Conservation (phyloP, 2,888 invertebrate genomes). For the Leptinotarsa tumamoca region DNA sequence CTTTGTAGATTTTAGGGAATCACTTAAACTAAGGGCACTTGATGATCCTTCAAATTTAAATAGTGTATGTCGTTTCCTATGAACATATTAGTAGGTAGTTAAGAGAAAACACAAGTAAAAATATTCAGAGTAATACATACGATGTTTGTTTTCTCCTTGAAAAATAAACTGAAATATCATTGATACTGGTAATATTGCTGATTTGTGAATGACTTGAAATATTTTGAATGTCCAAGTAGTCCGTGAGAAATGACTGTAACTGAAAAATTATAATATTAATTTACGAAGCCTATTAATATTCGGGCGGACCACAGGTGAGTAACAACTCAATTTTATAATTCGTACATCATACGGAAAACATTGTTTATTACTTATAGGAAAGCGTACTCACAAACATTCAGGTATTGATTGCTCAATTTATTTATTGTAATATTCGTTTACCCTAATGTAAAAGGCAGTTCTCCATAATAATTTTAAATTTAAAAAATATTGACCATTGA, state of each 20-base stretch:
- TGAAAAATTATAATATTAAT: slow-evolving; percentile 62
- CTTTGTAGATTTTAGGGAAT: slow-evolving; percentile 57
- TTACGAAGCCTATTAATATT: too few relatives aligned
- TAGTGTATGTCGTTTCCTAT: slow-evolving; percentile 71
- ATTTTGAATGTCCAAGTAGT: slow-evolving; percentile 89
- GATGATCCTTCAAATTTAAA: slow-evolving; percentile 79
- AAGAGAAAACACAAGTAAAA: background rate
- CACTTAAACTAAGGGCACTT: slow-evolving; percentile 63
- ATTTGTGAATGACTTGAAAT: slow-evolving; percentile 74
- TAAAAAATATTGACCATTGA: too few relatives aligned
- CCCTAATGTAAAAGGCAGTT: too few relatives aligned
- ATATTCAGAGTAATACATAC: slow-evolving; percentile 51
- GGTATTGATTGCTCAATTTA: too few relatives aligned
- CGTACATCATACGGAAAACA: too few relatives aligned
- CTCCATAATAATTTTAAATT: too few relatives aligned
- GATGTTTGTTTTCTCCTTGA: slow-evolving; percentile 67
- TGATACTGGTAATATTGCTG: slow-evolving; percentile 61
- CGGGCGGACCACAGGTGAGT: too few relatives aligned
- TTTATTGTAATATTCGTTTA: too few relatives aligned
- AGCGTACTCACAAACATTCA: too few relatives aligned
- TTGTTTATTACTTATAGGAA: too few relatives aligned
- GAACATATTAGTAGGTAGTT: slow-evolving; percentile 39
- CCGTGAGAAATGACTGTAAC: slow-evolving; percentile 86
- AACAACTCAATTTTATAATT: too few relatives aligned
- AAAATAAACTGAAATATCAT: slow-evolving; percentile 72